Base-by-base conservation (phyloP, 2,797 vertebrate genomes). In the Triplophysa yarkandensis region DNA sequence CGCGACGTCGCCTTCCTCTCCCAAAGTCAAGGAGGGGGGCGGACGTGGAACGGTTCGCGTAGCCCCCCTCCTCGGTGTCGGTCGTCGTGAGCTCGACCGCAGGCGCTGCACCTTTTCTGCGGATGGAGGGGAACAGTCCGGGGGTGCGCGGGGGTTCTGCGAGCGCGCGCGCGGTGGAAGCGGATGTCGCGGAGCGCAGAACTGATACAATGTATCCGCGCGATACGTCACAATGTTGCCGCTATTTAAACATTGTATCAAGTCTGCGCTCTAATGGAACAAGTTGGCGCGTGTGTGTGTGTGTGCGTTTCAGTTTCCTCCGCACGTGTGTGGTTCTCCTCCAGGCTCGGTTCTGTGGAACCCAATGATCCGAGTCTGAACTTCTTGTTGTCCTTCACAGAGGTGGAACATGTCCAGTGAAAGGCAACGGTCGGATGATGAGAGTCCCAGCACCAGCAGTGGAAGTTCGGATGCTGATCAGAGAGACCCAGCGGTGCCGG, bases 391-490 rank as follows among this genome's bases (percentile, higher is more conserved):
- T 83, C 28, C 32, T 67, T 78, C 60, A 62, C 50, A 58, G 23
- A 83, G 80, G 80, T 75, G 79, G 80, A 94, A 90, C 77, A 95
- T 95, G 94, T 95, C 94, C 88, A 95, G 94, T 86, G 94, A 95
- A 85, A 91, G 94, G 87, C 94, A 95, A 76, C 93, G 94, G 88
- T 95, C 94, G 71, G 94, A 95, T 8, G 94, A 95, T 88, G 94
- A 95, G 86, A 95, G 94, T 87, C 94, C 94, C 64, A 95, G 94
- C 88, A 95, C 94, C 88, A 95, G 94, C 90, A 95, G 94, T 17
- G 94, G 94, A 46, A 95, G 94, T 88, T 95, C 94, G 73, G 94
- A 95, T 87, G 94, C 94, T 0, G 94, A 95, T 88, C 94, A 95
- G 88, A 86, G 94, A 85, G 94, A 95, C 81, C 94, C 93, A 16